These are phyloP conservation scores for Timandra comae DNA, from an alignment of 2,888 invertebrate species.

Conservation along the genomic window DNA sequence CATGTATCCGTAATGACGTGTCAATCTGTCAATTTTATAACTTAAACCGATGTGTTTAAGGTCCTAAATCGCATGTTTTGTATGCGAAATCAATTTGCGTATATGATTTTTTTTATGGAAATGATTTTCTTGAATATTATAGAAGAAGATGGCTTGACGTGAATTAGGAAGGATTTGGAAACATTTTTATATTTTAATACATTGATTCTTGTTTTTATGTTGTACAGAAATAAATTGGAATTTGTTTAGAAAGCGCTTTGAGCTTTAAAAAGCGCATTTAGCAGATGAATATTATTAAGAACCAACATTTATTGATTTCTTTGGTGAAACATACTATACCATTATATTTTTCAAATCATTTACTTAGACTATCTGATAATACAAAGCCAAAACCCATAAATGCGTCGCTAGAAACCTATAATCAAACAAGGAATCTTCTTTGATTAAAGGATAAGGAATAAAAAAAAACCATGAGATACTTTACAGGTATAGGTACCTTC, in stretches of 20 bases:
- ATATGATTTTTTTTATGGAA: constrained; percentile 52
- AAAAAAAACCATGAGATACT: too few species aligned
- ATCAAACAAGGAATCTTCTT: too few species aligned
- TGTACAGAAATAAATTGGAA: neutral
- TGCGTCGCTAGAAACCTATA: too few species aligned
- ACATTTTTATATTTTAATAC: constrained; percentile 13
- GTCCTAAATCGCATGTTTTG: constrained; percentile 27
- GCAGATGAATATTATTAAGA: neutral
- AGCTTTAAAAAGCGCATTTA: neutral
- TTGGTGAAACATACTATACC: too few species aligned
- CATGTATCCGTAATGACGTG: constrained; percentile 39
- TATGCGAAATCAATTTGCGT: constrained; percentile 44
- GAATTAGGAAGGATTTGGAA: constrained; percentile 25
- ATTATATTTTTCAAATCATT: too few species aligned
- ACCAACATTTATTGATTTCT: too few species aligned
- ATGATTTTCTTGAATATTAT: constrained; percentile 49
- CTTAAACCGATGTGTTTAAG: constrained; percentile 28
- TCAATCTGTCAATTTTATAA: constrained; percentile 38
- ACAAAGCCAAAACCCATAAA: too few species aligned
- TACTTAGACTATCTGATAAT: too few species aligned
- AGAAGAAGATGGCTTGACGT: constrained; percentile 25
- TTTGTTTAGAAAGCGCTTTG: neutral
- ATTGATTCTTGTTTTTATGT: too few species aligned
- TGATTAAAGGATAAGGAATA: too few species aligned
- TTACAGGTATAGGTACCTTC: too few species aligned